Percentiles rank a stretch among this genome's conserved stretches.
These are phyloP conservation scores for Nomia melanderi DNA, from an alignment of 1,140 invertebrate genomes.

Conservation along the genomic window DNA sequence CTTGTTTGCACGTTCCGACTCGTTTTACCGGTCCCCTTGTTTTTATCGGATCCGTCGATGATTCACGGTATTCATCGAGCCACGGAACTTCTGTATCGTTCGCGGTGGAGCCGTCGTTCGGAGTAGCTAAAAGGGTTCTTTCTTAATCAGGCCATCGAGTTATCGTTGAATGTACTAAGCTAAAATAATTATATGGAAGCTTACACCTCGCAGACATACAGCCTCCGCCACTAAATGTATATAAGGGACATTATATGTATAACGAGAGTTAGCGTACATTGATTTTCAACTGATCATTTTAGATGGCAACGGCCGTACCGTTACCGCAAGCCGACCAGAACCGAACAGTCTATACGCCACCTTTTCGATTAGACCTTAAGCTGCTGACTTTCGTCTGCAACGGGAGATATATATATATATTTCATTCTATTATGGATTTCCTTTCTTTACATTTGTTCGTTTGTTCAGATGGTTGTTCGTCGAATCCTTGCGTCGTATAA, in stretches of 20 bases:
- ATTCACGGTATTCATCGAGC: not conserved
- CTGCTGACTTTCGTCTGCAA: slow-evolving; percentile 23
- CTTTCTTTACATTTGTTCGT: not conserved
- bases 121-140: slow-evolving; percentile 58
- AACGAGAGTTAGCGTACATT: slow-evolving; percentile 62
- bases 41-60: no score
- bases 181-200: slow-evolving; percentile 67
- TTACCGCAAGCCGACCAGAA: slow-evolving; percentile 65
- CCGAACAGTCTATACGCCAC: slow-evolving; percentile 31
- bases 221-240: slow-evolving; percentile 73
- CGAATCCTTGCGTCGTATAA: not conserved
- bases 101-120: not conserved
- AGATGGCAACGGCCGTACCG: slow-evolving; percentile 62
- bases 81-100: no score
- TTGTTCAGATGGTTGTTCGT: not conserved
- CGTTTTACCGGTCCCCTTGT: no score
- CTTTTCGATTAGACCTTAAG: slow-evolving; percentile 39
- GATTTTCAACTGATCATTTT: slow-evolving; percentile 67
- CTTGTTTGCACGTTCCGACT: not conserved
- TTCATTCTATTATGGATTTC: not conserved
- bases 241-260: slow-evolving; percentile 60
- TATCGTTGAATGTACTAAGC: slow-evolving; percentile 67
- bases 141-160: slow-evolving; percentile 74
- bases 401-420: not conserved
- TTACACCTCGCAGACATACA: slow-evolving; percentile 74